Evolutionary conservation across 64 coral and sea anemone species (phyloP), one percentile per base, ranked within the genome.

Genomic region (Montipora foliosa): DNA sequence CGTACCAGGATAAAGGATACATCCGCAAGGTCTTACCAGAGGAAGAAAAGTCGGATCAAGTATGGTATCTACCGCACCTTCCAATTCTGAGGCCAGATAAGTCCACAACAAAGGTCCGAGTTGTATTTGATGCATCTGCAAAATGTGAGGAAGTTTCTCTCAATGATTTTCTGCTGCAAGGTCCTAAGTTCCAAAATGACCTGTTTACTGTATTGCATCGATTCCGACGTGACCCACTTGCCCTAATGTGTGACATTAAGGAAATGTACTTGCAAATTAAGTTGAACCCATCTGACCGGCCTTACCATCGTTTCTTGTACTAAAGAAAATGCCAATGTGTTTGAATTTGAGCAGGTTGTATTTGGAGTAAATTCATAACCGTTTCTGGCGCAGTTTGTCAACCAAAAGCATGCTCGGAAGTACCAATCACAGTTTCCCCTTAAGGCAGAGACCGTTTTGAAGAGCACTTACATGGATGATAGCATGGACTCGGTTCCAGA

Each of bases 31-130:
- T 96, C 11, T n/a, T 69, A 76, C 25, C 37, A 25, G 68, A 79
- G n/a, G 79, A 93, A 66, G 50, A 84, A 52, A 89, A 80, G 77
- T 76, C 70, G 45, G 47, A 72, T 29, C 79, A 87, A 66, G 52
- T 82, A 6, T 96, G 87, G 87, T 91, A 87, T 47, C 73, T 96
- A 29, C 91, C 95, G 6, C 91, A 93, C 51, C 93, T 96, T 53
- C 91, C 91, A 90, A 61, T 96, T 51, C 20, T 96, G 75, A 96
- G 91, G 90, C 95, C 79, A 51, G 91, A 96, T 14, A 96, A 96
- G 60, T 67, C 67, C 49, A 93, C 87, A 7, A 96, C 91, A 6
- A 96, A 93, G 50, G 90, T 88, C 53, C 71, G 91, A 5, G 78
- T 93, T 17, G 95, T 96, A 12, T 89, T 92, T 58, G 90, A 96